Evolutionary conservation across 2,888 invertebrate genomes (phyloP).

Genomic region (Stenichneumon culpator): DNA sequence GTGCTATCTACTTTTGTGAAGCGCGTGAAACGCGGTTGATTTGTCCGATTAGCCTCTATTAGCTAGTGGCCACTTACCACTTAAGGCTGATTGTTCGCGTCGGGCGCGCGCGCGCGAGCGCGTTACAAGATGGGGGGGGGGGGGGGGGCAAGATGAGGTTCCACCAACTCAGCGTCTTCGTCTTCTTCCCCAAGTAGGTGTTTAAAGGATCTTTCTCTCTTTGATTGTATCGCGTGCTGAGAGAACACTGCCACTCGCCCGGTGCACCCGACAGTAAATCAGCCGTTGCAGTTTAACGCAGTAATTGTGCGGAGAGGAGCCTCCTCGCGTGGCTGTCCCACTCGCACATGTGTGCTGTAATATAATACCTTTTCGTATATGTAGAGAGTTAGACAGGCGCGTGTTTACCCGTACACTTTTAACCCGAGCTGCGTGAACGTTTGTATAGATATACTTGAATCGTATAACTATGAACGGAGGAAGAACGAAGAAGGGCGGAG

Average conservation of each 20-base stretch:
- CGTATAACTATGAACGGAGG: neutral
- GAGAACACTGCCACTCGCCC: conserved; percentile 49
- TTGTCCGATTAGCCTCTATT: conserved; percentile 80
- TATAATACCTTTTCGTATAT: conserved; percentile 13
- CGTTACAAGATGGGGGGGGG: neutral
- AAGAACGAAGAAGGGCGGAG: conserved; percentile 21
- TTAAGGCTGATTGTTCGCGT: conserved; percentile 77
- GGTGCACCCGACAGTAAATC: conserved; percentile 60
- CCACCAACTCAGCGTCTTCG: conserved; percentile 31
- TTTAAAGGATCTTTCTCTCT: conserved; percentile 66
- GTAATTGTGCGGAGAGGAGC: conserved; percentile 55
- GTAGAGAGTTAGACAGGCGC: conserved; percentile 6
- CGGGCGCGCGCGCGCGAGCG: neutral
- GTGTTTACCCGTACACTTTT: conserved; percentile 15
- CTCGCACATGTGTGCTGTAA: conserved; percentile 31
- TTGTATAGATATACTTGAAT: neutral
- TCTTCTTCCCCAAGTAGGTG: conserved; percentile 65
- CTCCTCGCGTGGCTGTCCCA: conserved; percentile 14
- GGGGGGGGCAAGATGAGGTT: conserved; percentile 10
- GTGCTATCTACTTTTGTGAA: conserved; percentile 62
- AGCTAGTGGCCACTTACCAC: conserved; percentile 78
- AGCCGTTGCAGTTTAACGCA: conserved; percentile 54
- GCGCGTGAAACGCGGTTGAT: conserved; percentile 76
- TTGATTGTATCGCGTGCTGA: conserved; percentile 69
- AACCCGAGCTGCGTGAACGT: neutral